Evolutionary conservation across 2,113 vertebrate genomes (phyloP).

Genomic region (Mus spicilegus): DNA sequence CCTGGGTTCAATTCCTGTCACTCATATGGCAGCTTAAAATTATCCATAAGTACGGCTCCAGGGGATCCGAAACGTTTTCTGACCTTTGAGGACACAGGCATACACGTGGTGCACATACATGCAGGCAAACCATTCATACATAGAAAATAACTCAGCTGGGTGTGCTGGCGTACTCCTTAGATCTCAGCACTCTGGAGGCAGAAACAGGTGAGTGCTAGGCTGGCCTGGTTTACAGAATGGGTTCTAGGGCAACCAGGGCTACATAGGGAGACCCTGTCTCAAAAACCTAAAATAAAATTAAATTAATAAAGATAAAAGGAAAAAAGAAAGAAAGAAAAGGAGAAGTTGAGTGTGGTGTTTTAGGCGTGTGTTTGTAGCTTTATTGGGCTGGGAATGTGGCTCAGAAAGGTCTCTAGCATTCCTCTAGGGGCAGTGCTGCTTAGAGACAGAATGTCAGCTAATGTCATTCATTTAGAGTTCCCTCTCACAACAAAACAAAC

Average conservation of each 20-base stretch:
- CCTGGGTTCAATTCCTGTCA: neutral
- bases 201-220: neutral
- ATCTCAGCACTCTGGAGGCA: neutral
- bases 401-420: neutral
- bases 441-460: too few relatives aligned
- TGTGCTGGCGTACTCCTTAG: neutral
- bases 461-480: too few relatives aligned
- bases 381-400: neutral
- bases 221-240: neutral
- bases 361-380: neutral
- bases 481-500: neutral
- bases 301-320: neutral
- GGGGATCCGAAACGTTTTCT: neutral
- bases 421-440: too few relatives aligned
- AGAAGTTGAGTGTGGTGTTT: neutral
- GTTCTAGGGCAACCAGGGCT: neutral
- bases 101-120: neutral
- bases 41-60: neutral
- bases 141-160: neutral
- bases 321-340: neutral
- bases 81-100: neutral
- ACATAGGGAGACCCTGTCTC: neutral
- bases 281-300: neutral
- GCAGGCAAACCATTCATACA: neutral
- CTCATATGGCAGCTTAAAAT: neutral